Conservation (phyloP, 64 coral and sea anemone species). For the Montipora sp. region DNA sequence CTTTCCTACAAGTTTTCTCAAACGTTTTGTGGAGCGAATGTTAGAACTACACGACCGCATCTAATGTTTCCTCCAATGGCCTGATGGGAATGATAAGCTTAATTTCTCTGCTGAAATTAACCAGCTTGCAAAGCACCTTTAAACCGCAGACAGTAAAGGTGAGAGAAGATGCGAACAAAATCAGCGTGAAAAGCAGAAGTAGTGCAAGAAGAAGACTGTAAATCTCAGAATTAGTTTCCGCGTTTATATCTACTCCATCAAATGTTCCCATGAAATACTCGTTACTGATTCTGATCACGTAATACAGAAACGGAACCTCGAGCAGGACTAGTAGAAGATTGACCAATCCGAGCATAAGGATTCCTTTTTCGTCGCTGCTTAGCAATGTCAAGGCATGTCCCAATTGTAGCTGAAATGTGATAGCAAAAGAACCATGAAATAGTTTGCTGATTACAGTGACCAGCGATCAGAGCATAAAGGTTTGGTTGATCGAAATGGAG, state of each 20-base stretch:
- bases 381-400: slow-evolving; percentile 15
- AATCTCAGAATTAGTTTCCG: background rate
- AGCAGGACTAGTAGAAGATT: slow-evolving; percentile 64
- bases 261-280: slow-evolving; percentile 25
- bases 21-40: too few relatives aligned
- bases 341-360: slow-evolving; percentile 63
- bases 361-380: slow-evolving; percentile 56
- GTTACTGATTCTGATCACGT: slow-evolving; percentile 55
- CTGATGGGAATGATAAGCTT: slow-evolving; percentile 60
- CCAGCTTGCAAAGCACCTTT: slow-evolving; percentile 62
- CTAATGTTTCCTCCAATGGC: background rate
- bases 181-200: slow-evolving; percentile 53
- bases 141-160: slow-evolving; percentile 61
- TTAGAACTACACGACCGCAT: background rate
- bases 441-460: too few relatives aligned
- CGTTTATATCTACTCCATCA: background rate
- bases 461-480: too few relatives aligned
- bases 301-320: slow-evolving; percentile 67
- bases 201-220: slow-evolving; percentile 45
- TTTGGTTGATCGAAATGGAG: too few relatives aligned
- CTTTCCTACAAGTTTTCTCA: too few relatives aligned
- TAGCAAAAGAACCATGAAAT: too few relatives aligned
- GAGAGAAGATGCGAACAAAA: slow-evolving; percentile 54
- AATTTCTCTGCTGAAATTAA: slow-evolving; percentile 59
- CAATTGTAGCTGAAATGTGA: slow-evolving; percentile 60